phyloP scores from a whole-genome alignment of 2,888 invertebrate species.

The Ophion obscuratus region DNA sequence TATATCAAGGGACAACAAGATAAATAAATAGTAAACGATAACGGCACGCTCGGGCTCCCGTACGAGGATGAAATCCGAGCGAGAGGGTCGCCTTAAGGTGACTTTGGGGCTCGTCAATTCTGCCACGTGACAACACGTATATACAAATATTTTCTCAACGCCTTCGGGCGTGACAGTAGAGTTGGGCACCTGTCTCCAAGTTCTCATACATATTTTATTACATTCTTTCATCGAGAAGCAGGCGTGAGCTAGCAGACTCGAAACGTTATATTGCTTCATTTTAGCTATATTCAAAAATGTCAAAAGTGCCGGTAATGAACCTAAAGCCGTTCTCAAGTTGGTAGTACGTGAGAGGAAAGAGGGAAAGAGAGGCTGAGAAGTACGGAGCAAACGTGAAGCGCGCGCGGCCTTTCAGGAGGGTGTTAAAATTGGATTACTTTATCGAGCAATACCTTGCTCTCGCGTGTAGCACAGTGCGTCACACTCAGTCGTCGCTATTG shows the following conservation, averaged over 20 bases:
- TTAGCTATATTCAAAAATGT: constrained; percentile 35
- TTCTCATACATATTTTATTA: neutral
- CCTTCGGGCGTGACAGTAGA: neutral
- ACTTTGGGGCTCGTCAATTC: no score
- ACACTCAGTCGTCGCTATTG: constrained; percentile 38
- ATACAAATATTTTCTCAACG: neutral
- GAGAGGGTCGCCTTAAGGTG: no score
- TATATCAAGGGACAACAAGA: no score
- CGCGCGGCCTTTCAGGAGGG: constrained; percentile 50
- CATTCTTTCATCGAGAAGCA: neutral
- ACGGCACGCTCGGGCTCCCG: no score
- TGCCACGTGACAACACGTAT: no score
- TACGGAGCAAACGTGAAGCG: constrained; percentile 39
- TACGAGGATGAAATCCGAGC: no score
- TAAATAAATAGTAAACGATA: no score
- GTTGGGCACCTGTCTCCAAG: neutral
- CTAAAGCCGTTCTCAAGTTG: neutral
- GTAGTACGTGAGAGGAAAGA: neutral
- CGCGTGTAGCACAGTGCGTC: constrained; percentile 17
- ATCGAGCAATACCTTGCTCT: constrained; percentile 72
- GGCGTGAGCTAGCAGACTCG: neutral
- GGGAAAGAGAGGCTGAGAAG: neutral
- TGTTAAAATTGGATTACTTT: constrained; percentile 79
- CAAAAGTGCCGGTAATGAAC: constrained; percentile 13
- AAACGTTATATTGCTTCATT: constrained; percentile 30